Evolutionary conservation across 2,888 invertebrate genomes (phyloP), one percentile per base, ranked within the genome.

Genomic region (Invenusta paracnida): DNA sequence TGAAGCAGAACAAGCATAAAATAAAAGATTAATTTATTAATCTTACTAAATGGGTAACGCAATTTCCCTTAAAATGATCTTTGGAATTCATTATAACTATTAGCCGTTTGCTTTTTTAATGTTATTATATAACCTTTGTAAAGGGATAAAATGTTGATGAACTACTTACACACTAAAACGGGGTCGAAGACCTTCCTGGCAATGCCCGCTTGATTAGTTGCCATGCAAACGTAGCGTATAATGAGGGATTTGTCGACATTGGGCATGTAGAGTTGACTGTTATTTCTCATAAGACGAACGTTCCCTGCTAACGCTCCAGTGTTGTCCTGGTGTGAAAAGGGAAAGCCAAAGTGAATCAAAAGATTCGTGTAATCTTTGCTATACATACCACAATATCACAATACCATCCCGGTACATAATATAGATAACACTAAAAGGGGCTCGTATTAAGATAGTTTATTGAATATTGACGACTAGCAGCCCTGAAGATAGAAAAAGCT

Each of bases 181-280:
- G 85, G 85, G 84, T 85, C 85, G 83, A 85, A 85, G 31, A 85
- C 11, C 27, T 85, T 85, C n/a, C 27, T 84, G 1, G 83, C 83
- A 25, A 28, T 28, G n/a, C 85, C 85, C n/a, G 83, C 85, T 27
- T 30, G 23, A 85, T 85, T 85, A n/a, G 30, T 84, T 2, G 85
- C 85, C 17, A 30, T 85, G 67, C 85, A 85, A 0, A 48, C 28
- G 27, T 85, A 85, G 28, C 85, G 29, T 31, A 66, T 85, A 5
- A 48, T 48, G 17, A 31, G 28, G 31, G 29, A 25, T 31, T 30
- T 84, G 13, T 85, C 83, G 0, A 85, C 85, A 67, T 85, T 85
- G 67, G 29, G 31, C 17, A 84, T 29, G 23, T 84, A 29, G 17
- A 84, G 29, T 29, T 84, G 84, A 27, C 67, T 27, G 29, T 73